Evolutionary conservation across 2,113 vertebrate species (phyloP).

Genomic region (Crotalus helleri): DNA sequence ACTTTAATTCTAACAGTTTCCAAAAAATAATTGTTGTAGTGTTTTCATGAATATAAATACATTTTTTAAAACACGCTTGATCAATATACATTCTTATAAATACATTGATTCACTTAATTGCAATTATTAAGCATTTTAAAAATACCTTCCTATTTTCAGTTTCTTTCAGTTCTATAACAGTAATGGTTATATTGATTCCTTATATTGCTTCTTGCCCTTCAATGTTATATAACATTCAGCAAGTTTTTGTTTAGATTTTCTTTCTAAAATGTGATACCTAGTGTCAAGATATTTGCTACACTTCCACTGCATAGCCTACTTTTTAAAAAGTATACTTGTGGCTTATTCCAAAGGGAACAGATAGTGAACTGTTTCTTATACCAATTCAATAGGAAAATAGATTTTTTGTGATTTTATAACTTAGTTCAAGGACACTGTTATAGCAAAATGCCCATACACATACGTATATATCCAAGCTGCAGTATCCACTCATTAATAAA

Average conservation of each 20-base stretch:
- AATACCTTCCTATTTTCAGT: background rate
- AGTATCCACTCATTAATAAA: background rate
- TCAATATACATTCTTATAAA: background rate
- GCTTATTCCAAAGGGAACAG: background rate
- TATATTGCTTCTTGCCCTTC: background rate
- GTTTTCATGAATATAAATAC: constrained; percentile 1
- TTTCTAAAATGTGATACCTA: background rate
- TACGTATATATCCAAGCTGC: background rate
- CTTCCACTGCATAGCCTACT: background rate
- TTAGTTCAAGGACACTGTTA: background rate
- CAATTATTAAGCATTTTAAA: background rate
- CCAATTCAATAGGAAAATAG: background rate
- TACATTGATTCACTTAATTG: background rate
- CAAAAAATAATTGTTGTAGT: background rate
- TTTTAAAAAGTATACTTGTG: background rate
- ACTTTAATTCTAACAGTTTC: background rate
- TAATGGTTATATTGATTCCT: background rate
- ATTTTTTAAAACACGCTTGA: background rate
- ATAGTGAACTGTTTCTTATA: background rate
- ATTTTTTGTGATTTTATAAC: background rate
- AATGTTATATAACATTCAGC: background rate
- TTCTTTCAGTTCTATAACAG: background rate
- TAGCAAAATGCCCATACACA: background rate
- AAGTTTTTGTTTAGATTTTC: background rate
- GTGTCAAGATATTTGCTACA: background rate